Percentiles rank a stretch among this genome's conserved stretches.
phyloP scores from a whole-genome alignment of 2,797 vertebrate species.

The Intellagama lesueurii region DNA sequence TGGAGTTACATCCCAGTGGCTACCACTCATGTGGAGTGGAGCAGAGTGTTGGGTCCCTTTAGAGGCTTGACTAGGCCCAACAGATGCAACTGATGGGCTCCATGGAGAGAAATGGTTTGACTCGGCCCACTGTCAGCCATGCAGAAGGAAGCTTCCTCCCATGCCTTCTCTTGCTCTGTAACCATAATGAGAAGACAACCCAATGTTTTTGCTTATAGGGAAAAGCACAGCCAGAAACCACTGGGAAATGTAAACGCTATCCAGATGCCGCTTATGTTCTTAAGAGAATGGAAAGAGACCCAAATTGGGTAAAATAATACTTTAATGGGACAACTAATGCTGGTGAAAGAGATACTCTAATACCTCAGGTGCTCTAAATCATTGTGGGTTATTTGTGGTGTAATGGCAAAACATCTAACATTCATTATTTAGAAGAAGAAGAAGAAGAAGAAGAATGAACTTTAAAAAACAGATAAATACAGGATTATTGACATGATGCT shows the following conservation, averaged over 20 bases:
- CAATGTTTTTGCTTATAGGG: neutral
- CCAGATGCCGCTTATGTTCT: neutral
- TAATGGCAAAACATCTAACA: constrained; percentile 13
- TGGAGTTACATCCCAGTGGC: too few relatives aligned
- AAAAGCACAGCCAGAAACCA: neutral
- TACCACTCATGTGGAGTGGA: too few relatives aligned
- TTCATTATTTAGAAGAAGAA: constrained; percentile 23
- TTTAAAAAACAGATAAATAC: neutral
- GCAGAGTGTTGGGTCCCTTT: too few relatives aligned
- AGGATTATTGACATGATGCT: neutral
- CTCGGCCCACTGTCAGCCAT: neutral
- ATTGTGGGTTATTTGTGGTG: neutral
- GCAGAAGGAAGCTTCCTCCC: neutral
- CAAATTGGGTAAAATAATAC: constrained; percentile 9
- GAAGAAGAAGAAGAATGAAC: too few relatives aligned
- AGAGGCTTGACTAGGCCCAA: too few relatives aligned
- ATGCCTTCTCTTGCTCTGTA: neutral
- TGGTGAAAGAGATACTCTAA: neutral
- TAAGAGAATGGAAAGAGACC: neutral
- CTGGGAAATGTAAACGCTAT: neutral
- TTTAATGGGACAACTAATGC: constrained; percentile 6
- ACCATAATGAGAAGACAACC: neutral
- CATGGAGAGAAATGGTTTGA: too few relatives aligned
- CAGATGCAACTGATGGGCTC: too few relatives aligned
- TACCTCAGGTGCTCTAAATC: neutral